A percentile compares a stretch with the other conserved stretches of the same genome.
Conservation (phyloP, 1,140 invertebrate species). For the Campoletis sonorensis region DNA sequence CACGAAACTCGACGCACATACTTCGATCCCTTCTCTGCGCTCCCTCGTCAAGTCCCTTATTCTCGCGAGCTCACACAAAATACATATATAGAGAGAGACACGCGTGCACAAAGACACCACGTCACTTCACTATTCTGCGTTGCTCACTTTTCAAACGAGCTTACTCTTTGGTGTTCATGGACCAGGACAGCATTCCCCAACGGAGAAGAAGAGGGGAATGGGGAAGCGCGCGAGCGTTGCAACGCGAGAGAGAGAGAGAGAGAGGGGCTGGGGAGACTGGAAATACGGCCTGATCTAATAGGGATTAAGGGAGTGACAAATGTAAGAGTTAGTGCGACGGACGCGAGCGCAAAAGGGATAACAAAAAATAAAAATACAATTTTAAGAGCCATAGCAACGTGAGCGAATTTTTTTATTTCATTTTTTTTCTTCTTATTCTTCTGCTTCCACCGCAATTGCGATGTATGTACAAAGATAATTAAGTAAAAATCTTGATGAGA, state of each 20-base stretch:
- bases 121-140: slow-evolving; percentile 52
- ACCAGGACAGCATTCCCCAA: slow-evolving; percentile 33
- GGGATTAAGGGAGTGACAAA: slow-evolving; percentile 70
- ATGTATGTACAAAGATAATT: background rate
- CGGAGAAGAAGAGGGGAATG: background rate
- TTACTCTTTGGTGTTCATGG: slow-evolving; percentile 66
- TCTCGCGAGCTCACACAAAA: background rate
- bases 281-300: slow-evolving; percentile 69
- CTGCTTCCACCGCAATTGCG: background rate
- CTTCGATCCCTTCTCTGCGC: slow-evolving; percentile 30
- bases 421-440: too few species aligned
- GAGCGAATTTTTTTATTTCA: background rate
- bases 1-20: background rate
- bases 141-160: slow-evolving; percentile 69
- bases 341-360: slow-evolving; percentile 49
- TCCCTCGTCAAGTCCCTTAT: slow-evolving; percentile 40
- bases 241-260: slow-evolving; percentile 17
- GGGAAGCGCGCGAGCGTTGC: background rate
- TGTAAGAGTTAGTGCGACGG: slow-evolving; percentile 64
- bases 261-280: slow-evolving; percentile 52
- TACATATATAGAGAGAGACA: too few species aligned
- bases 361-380: background rate
- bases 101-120: background rate
- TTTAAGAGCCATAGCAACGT: background rate
- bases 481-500: slow-evolving; percentile 27